Percentiles rank a stretch among this genome's conserved stretches.
These are phyloP conservation scores for Zosterops borbonicus DNA, from an alignment of 2,113 vertebrate genomes.

Conservation along the genomic window DNA sequence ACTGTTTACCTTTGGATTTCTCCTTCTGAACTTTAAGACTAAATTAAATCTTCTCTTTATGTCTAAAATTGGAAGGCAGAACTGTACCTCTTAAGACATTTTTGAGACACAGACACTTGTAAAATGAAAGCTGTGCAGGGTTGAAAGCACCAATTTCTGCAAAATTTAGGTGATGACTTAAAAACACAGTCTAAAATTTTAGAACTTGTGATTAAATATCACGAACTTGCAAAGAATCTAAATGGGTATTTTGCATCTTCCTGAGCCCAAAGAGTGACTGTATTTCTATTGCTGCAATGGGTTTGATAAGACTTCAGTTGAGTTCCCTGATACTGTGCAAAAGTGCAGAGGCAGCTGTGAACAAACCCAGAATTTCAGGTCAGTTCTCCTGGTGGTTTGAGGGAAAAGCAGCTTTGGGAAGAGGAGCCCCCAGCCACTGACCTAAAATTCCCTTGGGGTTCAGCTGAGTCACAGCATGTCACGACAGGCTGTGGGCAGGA, in stretches of 20 bases:
- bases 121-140: not conserved
- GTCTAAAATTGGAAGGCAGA: not conserved
- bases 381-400: not conserved
- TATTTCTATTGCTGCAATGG: not conserved
- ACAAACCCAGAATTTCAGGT: not conserved
- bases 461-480: not conserved
- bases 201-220: not conserved
- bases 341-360: not conserved
- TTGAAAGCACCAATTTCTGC: not conserved
- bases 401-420: not conserved
- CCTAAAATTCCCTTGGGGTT: not conserved
- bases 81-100: not conserved
- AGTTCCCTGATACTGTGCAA: not conserved
- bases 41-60: not conserved
- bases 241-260: not conserved
- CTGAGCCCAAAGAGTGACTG: not conserved
- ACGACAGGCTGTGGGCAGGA: not conserved
- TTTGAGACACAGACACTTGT: not conserved
- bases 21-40: conserved; percentile 5
- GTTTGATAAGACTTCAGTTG: not conserved
- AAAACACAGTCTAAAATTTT: not conserved
- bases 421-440: not conserved
- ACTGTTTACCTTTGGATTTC: conserved; percentile 31
- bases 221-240: not conserved
- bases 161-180: not conserved